Percentiles rank a stretch among this genome's conserved stretches.
phyloP scores from a whole-genome alignment of 2,113 vertebrate genomes.

The Tragelaphus scriptus region DNA sequence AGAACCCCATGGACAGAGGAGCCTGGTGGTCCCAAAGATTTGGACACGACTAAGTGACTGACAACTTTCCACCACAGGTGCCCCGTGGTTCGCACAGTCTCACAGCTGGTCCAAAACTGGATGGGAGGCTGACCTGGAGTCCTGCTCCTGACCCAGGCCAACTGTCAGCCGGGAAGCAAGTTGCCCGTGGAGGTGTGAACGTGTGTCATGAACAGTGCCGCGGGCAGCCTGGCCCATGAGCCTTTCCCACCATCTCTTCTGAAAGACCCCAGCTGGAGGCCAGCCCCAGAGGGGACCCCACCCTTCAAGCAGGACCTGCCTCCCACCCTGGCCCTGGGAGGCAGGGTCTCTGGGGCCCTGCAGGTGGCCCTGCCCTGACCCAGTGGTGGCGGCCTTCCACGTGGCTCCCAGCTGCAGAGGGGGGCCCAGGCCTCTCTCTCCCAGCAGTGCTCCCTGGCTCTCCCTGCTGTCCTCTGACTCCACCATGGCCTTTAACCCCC shows the following conservation, averaged over 20 bases:
- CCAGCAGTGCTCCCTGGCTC: not conserved
- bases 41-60: not conserved
- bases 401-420: not conserved
- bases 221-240: not conserved
- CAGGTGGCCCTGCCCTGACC: too few relatives aligned
- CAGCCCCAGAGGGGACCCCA: not conserved
- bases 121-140: not conserved
- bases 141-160: not conserved
- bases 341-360: not conserved
- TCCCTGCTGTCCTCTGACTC: not conserved
- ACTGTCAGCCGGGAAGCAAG: not conserved
- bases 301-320: not conserved
- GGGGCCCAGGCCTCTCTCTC: not conserved
- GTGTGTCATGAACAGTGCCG: not conserved
- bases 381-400: not conserved
- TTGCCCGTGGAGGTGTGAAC: not conserved
- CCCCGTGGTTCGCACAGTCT: accelerated
- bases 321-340: too few relatives aligned
- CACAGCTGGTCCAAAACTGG: not conserved
- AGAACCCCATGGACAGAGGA: not conserved
- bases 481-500: not conserved
- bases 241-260: not conserved
- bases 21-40: not conserved
- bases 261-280: not conserved
- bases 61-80: not conserved